Base-by-base conservation (phyloP, 2,797 vertebrate species). In the Chiroxiphia lanceolata region DNA sequence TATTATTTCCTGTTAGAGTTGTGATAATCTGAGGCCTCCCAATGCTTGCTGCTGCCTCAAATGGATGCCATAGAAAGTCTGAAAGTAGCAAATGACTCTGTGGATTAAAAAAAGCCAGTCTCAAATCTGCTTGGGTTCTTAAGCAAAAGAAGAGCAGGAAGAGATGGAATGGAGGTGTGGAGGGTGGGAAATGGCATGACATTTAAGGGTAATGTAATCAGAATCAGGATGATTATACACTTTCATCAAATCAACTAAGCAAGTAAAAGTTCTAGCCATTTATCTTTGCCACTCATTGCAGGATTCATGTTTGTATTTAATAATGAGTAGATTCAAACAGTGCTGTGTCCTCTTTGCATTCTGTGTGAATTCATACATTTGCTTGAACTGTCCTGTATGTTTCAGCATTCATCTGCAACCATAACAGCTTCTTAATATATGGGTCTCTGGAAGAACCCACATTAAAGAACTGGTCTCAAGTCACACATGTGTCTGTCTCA, bases 351-450 rank as follows among this genome's bases (percentile, higher is more conserved):
- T 45, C 29, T 45, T 5, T 71, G 59, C 17, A 59, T 78, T 47
- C 83, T 70, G 44, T 42, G 38, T 85, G 8, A 82, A 86, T 79
- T 79, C 29, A 75, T 87, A 44, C 31, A 47, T 91, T 86, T 81
- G 54, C 75, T 90, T 47, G 69, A 78, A 96, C 44, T 81, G 15
- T 57, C 34, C 11, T 83, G 38, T 96, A 34, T 96, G 51, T 98
- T 98, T 38, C 96, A 99, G 99, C 99, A 48, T 99, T 99, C 83
- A 98, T 99, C 94, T 99, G 99, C 96, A 99, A 99, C 86, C 99
- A 99, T 97, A 99, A 99, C 98, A 99, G 98, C 97, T 99, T 99
- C 93, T 98, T 99, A 91, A 98, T 99, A 95, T 99, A 99, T 40
- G 98, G 98, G 31, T 99, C 99, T 38, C 97, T 99, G 95, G 96